Percentiles rank a stretch among this genome's conserved stretches.
Conservation (phyloP, 2,797 vertebrate genomes). For the Enteromius mattozi region DNA sequence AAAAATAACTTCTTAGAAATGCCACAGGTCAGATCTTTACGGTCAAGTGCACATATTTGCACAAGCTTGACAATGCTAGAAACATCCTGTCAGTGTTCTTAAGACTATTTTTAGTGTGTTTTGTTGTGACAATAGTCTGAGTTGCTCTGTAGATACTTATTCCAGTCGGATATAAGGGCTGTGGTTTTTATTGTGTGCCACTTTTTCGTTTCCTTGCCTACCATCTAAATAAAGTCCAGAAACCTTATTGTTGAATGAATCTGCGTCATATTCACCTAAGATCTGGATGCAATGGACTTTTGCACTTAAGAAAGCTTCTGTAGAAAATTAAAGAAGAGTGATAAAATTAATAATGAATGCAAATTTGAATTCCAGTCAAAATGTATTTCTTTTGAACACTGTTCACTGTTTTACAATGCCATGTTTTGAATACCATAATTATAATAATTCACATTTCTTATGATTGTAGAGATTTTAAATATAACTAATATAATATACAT, state of each 20-base stretch:
- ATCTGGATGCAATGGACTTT: background rate
- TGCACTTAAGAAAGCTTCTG: background rate
- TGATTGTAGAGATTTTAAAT: background rate
- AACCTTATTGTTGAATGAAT: background rate
- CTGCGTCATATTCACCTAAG: background rate
- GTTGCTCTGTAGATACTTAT: background rate
- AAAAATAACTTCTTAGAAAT: background rate
- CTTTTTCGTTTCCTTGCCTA: background rate
- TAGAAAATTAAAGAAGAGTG: background rate
- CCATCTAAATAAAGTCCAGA: background rate
- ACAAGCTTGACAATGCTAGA: background rate
- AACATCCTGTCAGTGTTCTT: background rate
- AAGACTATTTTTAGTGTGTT: background rate
- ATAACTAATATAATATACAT: background rate
- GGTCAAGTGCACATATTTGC: background rate
- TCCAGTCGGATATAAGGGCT: background rate
- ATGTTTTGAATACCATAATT: background rate
- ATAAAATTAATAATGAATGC: background rate
- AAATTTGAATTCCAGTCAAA: background rate
- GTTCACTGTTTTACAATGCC: background rate
- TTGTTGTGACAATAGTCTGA: slow-evolving; percentile 19
- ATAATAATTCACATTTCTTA: background rate
- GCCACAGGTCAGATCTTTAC: background rate
- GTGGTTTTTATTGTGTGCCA: too few species aligned
- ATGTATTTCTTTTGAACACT: background rate